A percentile compares a stretch with the other conserved stretches of the same genome.
phyloP scores from a whole-genome alignment of 2,797 vertebrate genomes.

The Tenualosa thibaudeaui region DNA sequence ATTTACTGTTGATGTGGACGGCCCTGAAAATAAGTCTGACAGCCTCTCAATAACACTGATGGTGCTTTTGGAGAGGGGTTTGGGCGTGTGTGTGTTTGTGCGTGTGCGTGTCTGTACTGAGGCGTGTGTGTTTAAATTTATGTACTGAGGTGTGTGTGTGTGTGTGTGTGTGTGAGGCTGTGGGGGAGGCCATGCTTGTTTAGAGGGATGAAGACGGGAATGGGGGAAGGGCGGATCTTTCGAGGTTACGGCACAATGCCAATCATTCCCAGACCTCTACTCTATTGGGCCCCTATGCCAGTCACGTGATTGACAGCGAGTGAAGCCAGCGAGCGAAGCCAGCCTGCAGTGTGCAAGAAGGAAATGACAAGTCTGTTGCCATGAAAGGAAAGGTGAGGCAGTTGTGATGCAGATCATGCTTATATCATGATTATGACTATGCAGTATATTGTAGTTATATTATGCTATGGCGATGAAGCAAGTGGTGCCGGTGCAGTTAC shows the following conservation, averaged over 20 bases:
- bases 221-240: slow-evolving; percentile 41
- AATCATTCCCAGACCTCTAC: slow-evolving; percentile 51
- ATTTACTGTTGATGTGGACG: slow-evolving; percentile 68
- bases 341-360: slow-evolving; percentile 3
- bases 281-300: slow-evolving; percentile 42
- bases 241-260: slow-evolving; percentile 66
- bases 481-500: slow-evolving; percentile 52
- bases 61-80: slow-evolving; percentile 62
- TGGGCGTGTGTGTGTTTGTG: slow-evolving; percentile 43
- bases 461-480: slow-evolving; percentile 54
- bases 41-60: slow-evolving; percentile 68
- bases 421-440: too few species aligned
- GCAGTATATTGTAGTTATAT: background rate
- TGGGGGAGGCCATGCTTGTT: background rate
- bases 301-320: slow-evolving; percentile 34
- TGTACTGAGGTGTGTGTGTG: slow-evolving; percentile 38
- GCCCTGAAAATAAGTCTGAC: slow-evolving; percentile 62
- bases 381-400: background rate
- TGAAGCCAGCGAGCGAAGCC: too few species aligned
- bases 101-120: background rate
- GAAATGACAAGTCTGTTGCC: background rate
- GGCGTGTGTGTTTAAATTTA: too few species aligned
- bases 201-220: background rate
- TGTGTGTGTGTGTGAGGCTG: background rate
- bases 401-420: slow-evolving; percentile 41